Conservation (phyloP, 2,797 vertebrate species). For the Phataginus tetradactyla region DNA sequence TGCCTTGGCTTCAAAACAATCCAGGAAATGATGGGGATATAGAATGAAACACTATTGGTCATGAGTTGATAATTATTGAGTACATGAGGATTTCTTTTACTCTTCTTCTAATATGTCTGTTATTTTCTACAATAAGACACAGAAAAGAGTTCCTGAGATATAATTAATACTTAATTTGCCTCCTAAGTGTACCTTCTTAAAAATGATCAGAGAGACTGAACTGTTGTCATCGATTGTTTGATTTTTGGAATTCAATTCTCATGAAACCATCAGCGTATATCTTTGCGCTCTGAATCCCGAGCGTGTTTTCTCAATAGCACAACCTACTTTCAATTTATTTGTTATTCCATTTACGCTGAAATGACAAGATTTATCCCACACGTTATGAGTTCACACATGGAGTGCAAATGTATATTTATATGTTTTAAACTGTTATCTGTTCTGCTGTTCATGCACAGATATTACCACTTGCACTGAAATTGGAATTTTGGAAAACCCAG, state of each 20-base stretch:
- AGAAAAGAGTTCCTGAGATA: not conserved
- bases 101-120: not conserved
- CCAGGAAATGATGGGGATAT: not conserved
- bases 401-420: conserved; percentile 56
- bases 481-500: not conserved
- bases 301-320: not conserved
- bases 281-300: not conserved
- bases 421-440: conserved; percentile 56
- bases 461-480: not conserved
- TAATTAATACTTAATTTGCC: conserved; percentile 20
- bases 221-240: not conserved
- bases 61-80: not conserved
- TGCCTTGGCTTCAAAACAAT: not conserved
- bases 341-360: conserved; percentile 56
- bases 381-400: conserved; percentile 16
- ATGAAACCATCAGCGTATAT: not conserved
- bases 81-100: too few species aligned
- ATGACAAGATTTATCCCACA: conserved; percentile 51
- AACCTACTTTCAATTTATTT: conserved; percentile 1
- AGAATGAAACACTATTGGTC: not conserved
- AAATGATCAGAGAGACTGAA: not conserved
- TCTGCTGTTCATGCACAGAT: not conserved
- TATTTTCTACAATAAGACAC: not conserved
- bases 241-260: conserved; percentile 7
- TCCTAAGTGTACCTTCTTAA: not conserved